phyloP scores from a whole-genome alignment of 1,140 invertebrate genomes.

The Trichonephila clavipes region DNA sequence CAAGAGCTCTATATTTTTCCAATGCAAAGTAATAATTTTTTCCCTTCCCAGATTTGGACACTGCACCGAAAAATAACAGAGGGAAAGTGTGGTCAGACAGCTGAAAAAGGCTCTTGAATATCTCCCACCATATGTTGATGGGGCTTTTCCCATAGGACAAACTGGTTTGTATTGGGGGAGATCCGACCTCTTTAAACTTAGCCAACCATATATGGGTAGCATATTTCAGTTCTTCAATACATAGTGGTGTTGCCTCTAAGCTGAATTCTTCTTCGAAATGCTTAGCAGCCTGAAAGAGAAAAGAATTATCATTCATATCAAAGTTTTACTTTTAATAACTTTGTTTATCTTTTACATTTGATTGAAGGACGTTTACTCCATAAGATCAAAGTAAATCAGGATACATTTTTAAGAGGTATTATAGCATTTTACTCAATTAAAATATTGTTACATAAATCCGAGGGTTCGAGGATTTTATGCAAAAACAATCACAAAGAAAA shows the following conservation, averaged over 20 bases:
- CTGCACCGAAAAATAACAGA: conserved; percentile 84
- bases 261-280: conserved; percentile 38
- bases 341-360: not conserved
- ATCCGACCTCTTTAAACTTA: conserved; percentile 2
- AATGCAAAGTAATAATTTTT: conserved; percentile 80
- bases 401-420: no score
- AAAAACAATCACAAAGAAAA: no score
- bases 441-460: no score
- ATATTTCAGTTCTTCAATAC: not conserved
- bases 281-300: conserved; percentile 52
- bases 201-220: not conserved
- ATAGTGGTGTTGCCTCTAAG: not conserved
- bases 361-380: no score
- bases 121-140: conserved; percentile 78
- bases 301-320: no score
- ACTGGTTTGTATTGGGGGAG: not conserved
- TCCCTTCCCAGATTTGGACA: conserved; percentile 81
- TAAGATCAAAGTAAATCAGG: no score
- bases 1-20: conserved; percentile 82
- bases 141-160: not conserved
- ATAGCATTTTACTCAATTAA: no score
- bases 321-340: not conserved
- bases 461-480: no score
- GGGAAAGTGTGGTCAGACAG: conserved; percentile 26
- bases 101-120: conserved; percentile 68